phyloP scores from a whole-genome alignment of 2,888 invertebrate species.

The Leucophenga montana region DNA sequence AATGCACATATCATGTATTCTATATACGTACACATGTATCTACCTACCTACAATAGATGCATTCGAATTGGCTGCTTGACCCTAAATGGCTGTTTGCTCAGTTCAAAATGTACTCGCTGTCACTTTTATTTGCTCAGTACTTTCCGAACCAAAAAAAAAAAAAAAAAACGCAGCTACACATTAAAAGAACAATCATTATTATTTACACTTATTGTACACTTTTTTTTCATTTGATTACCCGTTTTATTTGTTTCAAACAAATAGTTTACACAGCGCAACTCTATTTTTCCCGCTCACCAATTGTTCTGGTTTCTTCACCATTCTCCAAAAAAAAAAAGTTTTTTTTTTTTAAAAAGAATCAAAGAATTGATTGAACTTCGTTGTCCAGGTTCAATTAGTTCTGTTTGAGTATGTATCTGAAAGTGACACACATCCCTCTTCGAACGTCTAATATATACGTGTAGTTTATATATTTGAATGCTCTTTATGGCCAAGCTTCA shows the following conservation, averaged over 20 bases:
- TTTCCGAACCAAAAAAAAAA: too few species aligned
- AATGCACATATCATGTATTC: constrained; percentile 58
- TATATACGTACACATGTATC: neutral
- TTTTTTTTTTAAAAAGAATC: constrained; percentile 20
- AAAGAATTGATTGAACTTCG: constrained; percentile 60
- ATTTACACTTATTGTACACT: constrained; percentile 33
- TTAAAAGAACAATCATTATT: neutral
- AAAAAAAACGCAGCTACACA: neutral
- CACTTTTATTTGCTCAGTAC: neutral
- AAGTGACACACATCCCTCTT: constrained; percentile 31
- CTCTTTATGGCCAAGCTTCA: constrained; percentile 36
- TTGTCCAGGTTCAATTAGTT: constrained; percentile 68
- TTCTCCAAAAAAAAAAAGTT: too few species aligned
- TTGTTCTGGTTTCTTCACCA: neutral
- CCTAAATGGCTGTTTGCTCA: constrained; percentile 17
- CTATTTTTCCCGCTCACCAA: constrained; percentile 30
- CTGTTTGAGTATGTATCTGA: constrained; percentile 49
- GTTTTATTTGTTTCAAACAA: constrained; percentile 62
- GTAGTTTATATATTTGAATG: constrained; percentile 34
- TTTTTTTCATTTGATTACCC: constrained; percentile 57
- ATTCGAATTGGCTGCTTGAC: constrained; percentile 9
- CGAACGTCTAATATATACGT: constrained; percentile 47
- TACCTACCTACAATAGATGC: neutral
- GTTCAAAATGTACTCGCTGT: neutral
- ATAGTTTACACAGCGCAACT: constrained; percentile 44